Base-by-base conservation (phyloP, 1,140 invertebrate species). In the Zaprionus davidi region DNA sequence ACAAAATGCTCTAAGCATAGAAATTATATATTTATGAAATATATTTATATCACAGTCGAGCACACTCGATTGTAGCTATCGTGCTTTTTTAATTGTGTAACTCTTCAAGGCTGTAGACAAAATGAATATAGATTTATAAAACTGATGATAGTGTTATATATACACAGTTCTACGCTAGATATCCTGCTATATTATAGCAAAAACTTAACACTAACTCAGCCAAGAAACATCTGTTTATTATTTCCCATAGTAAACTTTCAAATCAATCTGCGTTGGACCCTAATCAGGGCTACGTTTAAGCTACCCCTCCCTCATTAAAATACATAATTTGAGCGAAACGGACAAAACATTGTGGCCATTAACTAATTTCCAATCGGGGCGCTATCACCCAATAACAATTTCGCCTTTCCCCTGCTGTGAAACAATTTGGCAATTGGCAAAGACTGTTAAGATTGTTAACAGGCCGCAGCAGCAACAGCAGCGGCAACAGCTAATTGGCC, bases 401-500 rank as follows among this genome's bases (percentile, higher is more conserved):
- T 56, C 64, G 58, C 66, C 81, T 88, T 88, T 88, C 68, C 31
- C 71, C 75, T 46, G 22, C 24, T 13, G 36, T 38, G 36, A 38
- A 15, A 38, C 36, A 38, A 38, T 38, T 38, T 64, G 53, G 58
- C 70, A 66, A 67, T 65, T 41, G 36, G 58, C n/a, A 3, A 46
- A 46, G 36, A n/a, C 41, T 17, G 6, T 46, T 79, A 26, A 41
- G 62, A 38, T 31, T 76, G 41, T 65, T 57, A 76, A 68, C 36
- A 51, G 53, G 49, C 34, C 65, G 58, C 5, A 63, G 26, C 67
- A 62, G 57, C n/a, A 17, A 2, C 15, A 57, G 55, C 3, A 59
- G 22, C 64, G 51, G 59, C n/a, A 17, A 7, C n/a, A 7, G 41
- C 81, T 83, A 87, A 87, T 81, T 87, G 82, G 68, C 31, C 46